phyloP scores from a whole-genome alignment of 2,888 invertebrate genomes.

The Cerastoderma edule region DNA sequence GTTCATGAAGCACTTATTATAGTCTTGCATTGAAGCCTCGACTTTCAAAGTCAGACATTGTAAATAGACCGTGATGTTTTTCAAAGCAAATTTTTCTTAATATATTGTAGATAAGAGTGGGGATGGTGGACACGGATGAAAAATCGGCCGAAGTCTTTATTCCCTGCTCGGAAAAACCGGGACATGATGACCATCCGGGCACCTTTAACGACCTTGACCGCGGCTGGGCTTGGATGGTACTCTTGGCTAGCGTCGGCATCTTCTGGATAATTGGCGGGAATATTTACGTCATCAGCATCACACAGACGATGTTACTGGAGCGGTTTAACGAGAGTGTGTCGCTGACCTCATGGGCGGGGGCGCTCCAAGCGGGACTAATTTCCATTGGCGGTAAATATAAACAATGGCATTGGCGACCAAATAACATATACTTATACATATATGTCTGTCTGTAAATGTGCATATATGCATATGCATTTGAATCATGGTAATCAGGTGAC shows the following conservation, averaged over 20 bases:
- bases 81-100: too few species aligned
- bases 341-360: constrained; percentile 51
- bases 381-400: constrained; percentile 34
- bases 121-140: too few species aligned
- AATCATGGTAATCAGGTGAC: too few species aligned
- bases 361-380: constrained; percentile 39
- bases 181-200: too few species aligned
- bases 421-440: neutral
- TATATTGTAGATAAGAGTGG: too few species aligned
- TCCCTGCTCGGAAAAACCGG: too few species aligned
- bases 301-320: constrained; percentile 43
- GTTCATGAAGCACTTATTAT: too few species aligned
- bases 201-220: constrained; percentile 18
- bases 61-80: too few species aligned
- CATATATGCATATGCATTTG: too few species aligned
- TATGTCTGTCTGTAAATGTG: neutral
- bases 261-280: constrained; percentile 36
- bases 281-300: constrained; percentile 53
- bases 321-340: constrained; percentile 38
- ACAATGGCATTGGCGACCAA: neutral
- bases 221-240: constrained; percentile 61
- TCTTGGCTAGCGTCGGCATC: constrained; percentile 44
- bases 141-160: too few species aligned
- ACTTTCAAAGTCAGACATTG: too few species aligned
- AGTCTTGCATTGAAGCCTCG: too few species aligned